These are phyloP conservation scores for Halcyon smyrnensis DNA, from an alignment of 2,797 vertebrate species.

Conservation along the genomic window DNA sequence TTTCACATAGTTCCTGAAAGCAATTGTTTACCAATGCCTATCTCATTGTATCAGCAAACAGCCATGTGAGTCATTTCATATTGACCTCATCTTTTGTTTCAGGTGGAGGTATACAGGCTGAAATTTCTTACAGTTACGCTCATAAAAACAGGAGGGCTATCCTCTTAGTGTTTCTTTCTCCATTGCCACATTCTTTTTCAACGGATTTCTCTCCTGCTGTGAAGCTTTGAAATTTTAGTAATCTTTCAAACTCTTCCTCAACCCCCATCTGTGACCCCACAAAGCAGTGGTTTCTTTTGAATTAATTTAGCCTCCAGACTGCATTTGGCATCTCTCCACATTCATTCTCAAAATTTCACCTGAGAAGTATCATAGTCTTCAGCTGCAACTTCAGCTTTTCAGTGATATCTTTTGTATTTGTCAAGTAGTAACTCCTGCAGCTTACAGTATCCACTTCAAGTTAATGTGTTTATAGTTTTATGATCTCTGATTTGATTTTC, in stretches of 20 bases:
- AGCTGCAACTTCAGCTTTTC: background rate
- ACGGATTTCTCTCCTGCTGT: background rate
- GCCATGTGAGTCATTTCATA: background rate
- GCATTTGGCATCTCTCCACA: background rate
- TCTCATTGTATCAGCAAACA: background rate
- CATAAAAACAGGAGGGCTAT: background rate
- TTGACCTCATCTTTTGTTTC: background rate
- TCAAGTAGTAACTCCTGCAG: background rate
- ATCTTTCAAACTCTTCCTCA: background rate
- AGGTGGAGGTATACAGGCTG: background rate
- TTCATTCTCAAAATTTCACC: background rate
- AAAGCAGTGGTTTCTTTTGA: background rate
- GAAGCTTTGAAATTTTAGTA: background rate
- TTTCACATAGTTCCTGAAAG: background rate
- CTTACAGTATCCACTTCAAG: background rate
- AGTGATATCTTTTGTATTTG: background rate
- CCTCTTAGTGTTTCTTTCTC: background rate
- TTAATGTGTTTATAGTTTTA: background rate
- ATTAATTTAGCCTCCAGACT: background rate
- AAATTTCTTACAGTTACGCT: background rate
- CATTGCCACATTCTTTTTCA: background rate
- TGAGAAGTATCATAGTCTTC: background rate
- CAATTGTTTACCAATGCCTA: background rate
- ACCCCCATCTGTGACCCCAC: accelerated
- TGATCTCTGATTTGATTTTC: background rate